Evolutionary conservation across 2,797 vertebrate species (phyloP), one percentile per base, ranked within the genome.

Genomic region (Danio kyathit): DNA sequence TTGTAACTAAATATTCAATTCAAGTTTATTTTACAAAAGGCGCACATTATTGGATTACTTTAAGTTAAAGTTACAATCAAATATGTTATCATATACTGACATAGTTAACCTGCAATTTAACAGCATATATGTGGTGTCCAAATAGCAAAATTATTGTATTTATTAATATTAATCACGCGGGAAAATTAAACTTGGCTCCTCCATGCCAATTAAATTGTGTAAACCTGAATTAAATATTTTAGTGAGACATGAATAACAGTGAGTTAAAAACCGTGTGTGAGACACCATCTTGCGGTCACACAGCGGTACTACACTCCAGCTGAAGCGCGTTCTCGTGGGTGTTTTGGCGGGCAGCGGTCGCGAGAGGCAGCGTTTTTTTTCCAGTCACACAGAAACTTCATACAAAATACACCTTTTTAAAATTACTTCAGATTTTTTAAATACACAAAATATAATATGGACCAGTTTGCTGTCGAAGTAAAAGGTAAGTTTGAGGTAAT

Each of bases 401-500:
- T 9, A 51, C 9, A 16, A 29, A 17, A 29, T 6, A 69, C 1
- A 9, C 6, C 3, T 3, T 21, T 48, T 48, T n/a, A 38, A 29
- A 59, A 59, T 43, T 2, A 8, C 8, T 5, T 70, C 7, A 1
- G 2, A 12, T 17, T 43, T 19, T 54, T 16, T 6, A 67, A 67
- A n/a, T 38, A 77, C 16, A 57, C 7, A 4, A 5, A 61, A 11
- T 6, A 2, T 66, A 60, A n/a, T 67, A 94, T 93, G 92, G 92
- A 92, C 17, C 17, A 0, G 8, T 87, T 91, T 84, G 74, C 87
- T 41, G 86, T 86, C 8, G 74, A 78, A 0, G 76, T 94, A 12
- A 92, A 90, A 91, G 80, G 94, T 94, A 79, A 90, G 90, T 44
- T 40, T 16, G 7, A 6, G 19, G 43, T 7, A 8, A 49, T 10